Evolutionary conservation across 1,140 invertebrate species (phyloP), one percentile per base, ranked within the genome.

Genomic region (Dendrolimus kikuchii): DNA sequence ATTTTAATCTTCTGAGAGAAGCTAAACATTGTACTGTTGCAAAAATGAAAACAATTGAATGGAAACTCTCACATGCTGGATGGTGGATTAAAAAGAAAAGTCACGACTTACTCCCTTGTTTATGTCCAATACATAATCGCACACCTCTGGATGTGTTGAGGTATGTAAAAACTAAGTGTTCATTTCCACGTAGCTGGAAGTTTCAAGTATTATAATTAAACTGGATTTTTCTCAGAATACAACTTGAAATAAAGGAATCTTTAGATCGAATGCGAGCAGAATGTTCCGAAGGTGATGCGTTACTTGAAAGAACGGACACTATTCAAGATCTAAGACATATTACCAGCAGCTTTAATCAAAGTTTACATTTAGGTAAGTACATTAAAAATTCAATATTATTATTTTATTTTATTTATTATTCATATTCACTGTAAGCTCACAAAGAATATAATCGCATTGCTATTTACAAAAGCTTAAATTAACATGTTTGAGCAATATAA

Each of bases 41-140:
- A 8, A 60, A 77, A 61, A 67, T 74, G 48, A 77, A 81, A 51
- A 67, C 59, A 1, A 86, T 84, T 4, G 81, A 86, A 51, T 84
- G 81, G 81, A 86, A 86, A 41, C 55, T 83, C 4, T 66, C 70
- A 0, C 62, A 67, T 5, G 23, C 59, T 5, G 61, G 70, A 5
- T 84, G 81, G 82, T 82, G 76, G 79, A 47, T 77, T 5, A 59
- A 62, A 10, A 68, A 55, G 39, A 51, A 51, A 4, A 66, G 74
- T 38, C 80, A 83, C 46, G 57, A 75, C 6, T 66, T 67, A 6
- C 36, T 83, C 37, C 78, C 80, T 0, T 86, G 82, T 48, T 7
- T 59, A 1, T 86, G 82, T 54, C 53, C 73, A 2, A 36, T 41
- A 5, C 82, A 86, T 48, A 62, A 72, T n/a, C 62, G 82, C 6